A percentile compares a stretch with the other conserved stretches of the same genome.
phyloP scores from a whole-genome alignment of 30 jellyfish, hydroid and myxozoan species.

The Phacellophora camtschatica region DNA sequence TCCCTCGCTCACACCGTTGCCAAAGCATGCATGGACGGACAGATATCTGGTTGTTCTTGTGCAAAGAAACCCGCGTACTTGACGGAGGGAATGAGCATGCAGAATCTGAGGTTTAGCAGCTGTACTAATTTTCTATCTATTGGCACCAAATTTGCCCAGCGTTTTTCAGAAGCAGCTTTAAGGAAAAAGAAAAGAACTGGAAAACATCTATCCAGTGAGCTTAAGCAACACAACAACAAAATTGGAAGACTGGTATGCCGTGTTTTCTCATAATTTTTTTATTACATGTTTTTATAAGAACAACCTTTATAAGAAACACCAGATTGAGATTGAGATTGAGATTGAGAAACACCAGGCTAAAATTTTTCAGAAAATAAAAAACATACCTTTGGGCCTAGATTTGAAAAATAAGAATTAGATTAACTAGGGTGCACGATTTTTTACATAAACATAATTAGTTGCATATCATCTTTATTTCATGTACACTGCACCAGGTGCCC shows the following conservation, averaged over 20 bases:
- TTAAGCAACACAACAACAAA: slow-evolving; percentile 78
- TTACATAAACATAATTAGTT: too few relatives aligned
- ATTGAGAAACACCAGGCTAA: too few relatives aligned
- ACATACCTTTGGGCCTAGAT: too few relatives aligned
- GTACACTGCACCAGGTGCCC: too few relatives aligned
- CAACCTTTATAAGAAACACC: too few relatives aligned
- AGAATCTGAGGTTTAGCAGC: slow-evolving; percentile 49
- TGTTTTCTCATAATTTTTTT: too few relatives aligned
- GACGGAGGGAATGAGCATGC: slow-evolving; percentile 41
- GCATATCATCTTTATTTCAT: too few relatives aligned
- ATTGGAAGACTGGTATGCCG: slow-evolving; percentile 64
- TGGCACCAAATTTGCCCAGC: slow-evolving; percentile 58
- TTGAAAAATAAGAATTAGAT: too few relatives aligned
- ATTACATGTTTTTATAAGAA: too few relatives aligned
- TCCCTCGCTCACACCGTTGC: slow-evolving; percentile 68
- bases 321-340: too few relatives aligned
- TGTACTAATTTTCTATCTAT: slow-evolving; percentile 59
- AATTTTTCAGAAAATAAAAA: too few relatives aligned
- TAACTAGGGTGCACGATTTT: too few relatives aligned
- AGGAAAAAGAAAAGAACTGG: slow-evolving; percentile 31
- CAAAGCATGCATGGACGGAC: slow-evolving; percentile 71
- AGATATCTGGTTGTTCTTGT: slow-evolving; percentile 57
- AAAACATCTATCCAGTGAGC: slow-evolving; percentile 40
- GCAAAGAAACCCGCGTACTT: slow-evolving; percentile 64
- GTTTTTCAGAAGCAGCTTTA: slow-evolving; percentile 62